Evolutionary conservation across 1,140 invertebrate genomes (phyloP).

Genomic region (Campoletis sonorensis): DNA sequence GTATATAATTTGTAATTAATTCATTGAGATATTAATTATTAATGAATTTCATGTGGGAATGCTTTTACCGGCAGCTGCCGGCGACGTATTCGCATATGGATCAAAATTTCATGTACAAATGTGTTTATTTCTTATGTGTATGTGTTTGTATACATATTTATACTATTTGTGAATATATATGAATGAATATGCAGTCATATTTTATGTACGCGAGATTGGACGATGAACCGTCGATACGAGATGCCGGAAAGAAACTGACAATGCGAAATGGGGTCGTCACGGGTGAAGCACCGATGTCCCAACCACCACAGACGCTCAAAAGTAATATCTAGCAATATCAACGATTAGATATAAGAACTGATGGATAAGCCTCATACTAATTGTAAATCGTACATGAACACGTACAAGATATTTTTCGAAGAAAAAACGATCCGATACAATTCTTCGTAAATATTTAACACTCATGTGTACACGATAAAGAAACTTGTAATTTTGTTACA

Average conservation of each 20-base stretch:
- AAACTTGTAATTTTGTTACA: not conserved
- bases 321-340: constrained; percentile 11
- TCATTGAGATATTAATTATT: constrained; percentile 23
- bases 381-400: not conserved
- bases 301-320: not conserved
- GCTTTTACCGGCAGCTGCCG: not conserved
- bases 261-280: constrained; percentile 32
- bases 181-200: not conserved
- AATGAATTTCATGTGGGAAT: not conserved
- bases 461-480: not conserved
- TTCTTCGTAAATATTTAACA: not conserved
- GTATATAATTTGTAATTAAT: not conserved
- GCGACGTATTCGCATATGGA: not conserved
- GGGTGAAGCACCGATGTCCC: constrained; percentile 4
- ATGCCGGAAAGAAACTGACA: constrained; percentile 39
- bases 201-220: constrained; percentile 9
- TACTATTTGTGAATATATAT: not conserved
- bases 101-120: not conserved
- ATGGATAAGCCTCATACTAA: constrained; percentile 17
- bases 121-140: not conserved
- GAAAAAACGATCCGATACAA: not conserved
- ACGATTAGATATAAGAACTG: constrained; percentile 34
- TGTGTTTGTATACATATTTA: not conserved
- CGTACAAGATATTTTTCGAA: not conserved
- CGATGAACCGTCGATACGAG: constrained; percentile 32